Base-by-base conservation (phyloP, 2,888 invertebrate species). In the Drosophila recens region DNA sequence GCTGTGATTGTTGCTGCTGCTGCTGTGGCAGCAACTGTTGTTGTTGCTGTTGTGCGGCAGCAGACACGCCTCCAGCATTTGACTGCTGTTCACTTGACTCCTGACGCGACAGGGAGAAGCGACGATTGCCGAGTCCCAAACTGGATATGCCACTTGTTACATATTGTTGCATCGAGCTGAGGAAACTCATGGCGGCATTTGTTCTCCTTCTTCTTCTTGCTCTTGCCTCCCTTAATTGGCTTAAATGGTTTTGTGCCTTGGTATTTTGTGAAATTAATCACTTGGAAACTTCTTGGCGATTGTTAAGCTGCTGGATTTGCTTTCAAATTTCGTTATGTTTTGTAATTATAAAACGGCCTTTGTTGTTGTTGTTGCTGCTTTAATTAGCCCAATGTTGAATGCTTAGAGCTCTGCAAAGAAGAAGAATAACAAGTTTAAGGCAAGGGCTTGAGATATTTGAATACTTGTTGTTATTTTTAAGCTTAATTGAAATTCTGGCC, bases 101-200 rank as follows among this genome's bases (percentile, higher is more conserved):
- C 90, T 95, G 96, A 1, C 96, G 94, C 27, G 95, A 94, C 68
- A 96, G 94, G 15, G 96, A 95, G 90, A 94, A 96, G 74, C 96
- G 94, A 77, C 96, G 95, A 64, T 97, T 96, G 80, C 96, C 96
- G 70, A 97, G 93, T 73, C 95, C 96, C 83, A 97, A 93, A 88
- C 96, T 96, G 52, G 97, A 96, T 80, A 97, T 97, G 91, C 97
- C 96, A 93, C 96, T 97, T 90, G 96, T 96, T 92, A 97, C 97
- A 92, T 96, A 96, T 93, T 97, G 97, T 90, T 97, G 96, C 87
- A 97, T 93, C 43, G 97, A 96, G 92, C 96, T 95, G 92, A 97
- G 95, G 94, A 97, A 97, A 94, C 97, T 97, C 97, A 97, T 97
- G 82, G 83, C 90, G 90, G 71, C 90, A 90, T 90, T 85, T 83